Conservation (phyloP, 2,888 invertebrate genomes). For the Thumatha senex region DNA sequence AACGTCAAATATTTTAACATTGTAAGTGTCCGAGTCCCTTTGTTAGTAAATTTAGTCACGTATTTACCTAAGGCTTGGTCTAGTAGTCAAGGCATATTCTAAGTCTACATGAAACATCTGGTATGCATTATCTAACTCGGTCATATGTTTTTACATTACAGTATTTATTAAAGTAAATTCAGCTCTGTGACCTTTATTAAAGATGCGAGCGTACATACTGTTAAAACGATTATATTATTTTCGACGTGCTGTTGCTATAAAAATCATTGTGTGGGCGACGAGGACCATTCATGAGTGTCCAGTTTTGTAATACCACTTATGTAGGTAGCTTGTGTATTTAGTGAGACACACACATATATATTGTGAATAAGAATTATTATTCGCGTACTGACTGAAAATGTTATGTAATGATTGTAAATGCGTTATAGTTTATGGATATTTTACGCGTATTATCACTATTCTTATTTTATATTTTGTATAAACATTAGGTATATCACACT, state of each 20-base stretch:
- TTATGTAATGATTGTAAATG: constrained; percentile 22
- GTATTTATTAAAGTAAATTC: neutral
- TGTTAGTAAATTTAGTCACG: constrained; percentile 15
- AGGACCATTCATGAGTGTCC: constrained; percentile 55
- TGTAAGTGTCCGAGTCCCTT: constrained; percentile 21
- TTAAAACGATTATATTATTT: constrained; percentile 78
- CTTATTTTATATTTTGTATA: no score
- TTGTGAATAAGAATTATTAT: constrained; percentile 24
- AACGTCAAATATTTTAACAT: constrained; percentile 27
- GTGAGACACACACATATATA: neutral
- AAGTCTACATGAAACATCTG: no score
- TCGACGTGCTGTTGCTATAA: constrained; percentile 44
- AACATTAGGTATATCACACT: no score
- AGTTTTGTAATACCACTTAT: constrained; percentile 47
- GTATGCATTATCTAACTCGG: neutral
- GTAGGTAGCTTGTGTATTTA: constrained; percentile 21
- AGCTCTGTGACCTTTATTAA: constrained; percentile 52
- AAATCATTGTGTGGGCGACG: constrained; percentile 49
- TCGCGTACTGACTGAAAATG: constrained; percentile 18
- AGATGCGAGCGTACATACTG: constrained; percentile 59
- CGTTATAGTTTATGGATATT: no score
- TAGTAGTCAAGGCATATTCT: neutral
- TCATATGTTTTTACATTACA: neutral
- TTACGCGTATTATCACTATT: no score
- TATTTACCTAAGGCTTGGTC: neutral